Base-by-base conservation (phyloP, 2,113 vertebrate genomes). In the Glaucidium brasilianum region DNA sequence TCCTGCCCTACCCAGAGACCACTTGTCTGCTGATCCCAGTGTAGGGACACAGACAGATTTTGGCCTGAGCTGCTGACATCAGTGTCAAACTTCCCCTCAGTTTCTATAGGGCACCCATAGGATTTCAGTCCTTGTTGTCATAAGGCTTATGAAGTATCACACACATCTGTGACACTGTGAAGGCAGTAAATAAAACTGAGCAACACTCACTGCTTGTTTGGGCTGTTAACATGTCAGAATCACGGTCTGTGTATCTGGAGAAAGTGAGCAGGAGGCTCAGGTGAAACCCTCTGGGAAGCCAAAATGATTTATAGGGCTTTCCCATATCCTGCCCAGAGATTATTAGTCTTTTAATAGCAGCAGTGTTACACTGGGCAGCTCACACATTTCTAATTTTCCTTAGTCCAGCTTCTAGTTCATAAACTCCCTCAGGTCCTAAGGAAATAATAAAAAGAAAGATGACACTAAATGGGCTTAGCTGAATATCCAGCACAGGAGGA, bases 371-470 rank as follows among this genome's bases (percentile, higher is more conserved):
- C 0, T 26, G 69, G 67, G 58, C 68, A 87, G 49, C 39, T 89
- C 60, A 64, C 37, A 64, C 15, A 0, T 73, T 91, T 85, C 47
- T 89, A 41, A 52, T 69, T 91, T 94, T 94, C 49, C n/a, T 75
- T 88, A 71, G 64, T 72, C 39, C 47, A 68, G 64, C 55, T 93
- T 81, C 68, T 89, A 72, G 81, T 59, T 72, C 63, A 53, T 23
- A 58, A 94, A 92, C 30, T 87, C 86, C 73, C 91, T 39, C 15
- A 58, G 76, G 58, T 18, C 67, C 85, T 49, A 62, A 86, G 77
- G 83, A 96, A 95, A 92, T 77, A 94, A 86, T 71, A 75, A 81
- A 34, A 87, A 71, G 41, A 88, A 96, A 91, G 68, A 75, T 63
- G 69, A 89, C 43, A 63, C 64, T 82, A 59, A 89, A 71, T 37